Evolutionary conservation across 2,113 vertebrate species (phyloP).

Genomic region (Zeus faber): DNA sequence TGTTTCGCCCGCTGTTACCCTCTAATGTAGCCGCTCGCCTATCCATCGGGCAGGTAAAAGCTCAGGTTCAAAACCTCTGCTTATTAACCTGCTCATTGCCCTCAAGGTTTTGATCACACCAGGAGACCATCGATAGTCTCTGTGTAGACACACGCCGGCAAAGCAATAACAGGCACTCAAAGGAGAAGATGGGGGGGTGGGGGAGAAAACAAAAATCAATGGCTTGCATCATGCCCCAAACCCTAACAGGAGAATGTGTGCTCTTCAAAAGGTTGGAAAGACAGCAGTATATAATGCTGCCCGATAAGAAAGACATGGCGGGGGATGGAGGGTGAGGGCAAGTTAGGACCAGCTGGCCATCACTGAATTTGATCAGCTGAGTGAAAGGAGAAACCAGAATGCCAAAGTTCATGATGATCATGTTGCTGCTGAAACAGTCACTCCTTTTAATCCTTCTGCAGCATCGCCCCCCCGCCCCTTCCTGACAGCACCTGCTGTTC

Average conservation of each 20-base stretch:
- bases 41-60: slow-evolving; percentile 29
- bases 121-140: slow-evolving; percentile 50
- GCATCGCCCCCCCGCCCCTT: slow-evolving; percentile 18
- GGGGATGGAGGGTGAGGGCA: slow-evolving; percentile 12
- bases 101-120: slow-evolving; percentile 55
- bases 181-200: slow-evolving; percentile 37
- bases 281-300: slow-evolving; percentile 43
- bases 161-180: slow-evolving; percentile 60
- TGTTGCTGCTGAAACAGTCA: slow-evolving; percentile 31
- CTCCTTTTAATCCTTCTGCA: slow-evolving; percentile 4
- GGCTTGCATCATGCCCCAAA: slow-evolving; percentile 60
- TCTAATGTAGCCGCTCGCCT: slow-evolving; percentile 40
- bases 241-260: slow-evolving; percentile 31
- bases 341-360: slow-evolving; percentile 45
- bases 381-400: slow-evolving; percentile 42
- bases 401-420: slow-evolving; percentile 50
- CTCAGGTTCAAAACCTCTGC: slow-evolving; percentile 39
- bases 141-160: slow-evolving; percentile 38
- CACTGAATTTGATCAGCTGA: slow-evolving; percentile 45
- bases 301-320: slow-evolving; percentile 40
- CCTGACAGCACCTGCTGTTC: slow-evolving; percentile 18
- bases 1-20: slow-evolving; percentile 27
- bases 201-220: slow-evolving; percentile 45
- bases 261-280: slow-evolving; percentile 55
- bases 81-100: slow-evolving; percentile 57